Evolutionary conservation across 2,113 vertebrate genomes (phyloP).

Genomic region (Dicrurus megarhynchus): DNA sequence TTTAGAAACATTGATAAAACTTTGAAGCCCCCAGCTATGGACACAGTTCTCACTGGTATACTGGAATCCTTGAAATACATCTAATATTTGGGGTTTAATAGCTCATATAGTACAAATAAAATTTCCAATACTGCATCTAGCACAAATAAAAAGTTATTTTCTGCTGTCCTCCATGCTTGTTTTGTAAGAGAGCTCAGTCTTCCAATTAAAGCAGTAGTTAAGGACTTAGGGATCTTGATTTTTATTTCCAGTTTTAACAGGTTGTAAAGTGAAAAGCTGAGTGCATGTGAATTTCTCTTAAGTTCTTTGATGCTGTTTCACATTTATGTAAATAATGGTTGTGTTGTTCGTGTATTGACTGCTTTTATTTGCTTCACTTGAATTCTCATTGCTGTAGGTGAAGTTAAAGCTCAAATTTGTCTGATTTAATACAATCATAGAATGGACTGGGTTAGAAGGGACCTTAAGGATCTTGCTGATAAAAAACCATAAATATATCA

Average conservation of each 20-base stretch:
- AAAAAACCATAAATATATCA: not conserved
- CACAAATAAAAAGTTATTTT: not conserved
- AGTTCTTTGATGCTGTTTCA: not conserved
- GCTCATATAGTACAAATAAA: not conserved
- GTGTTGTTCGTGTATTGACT: not conserved
- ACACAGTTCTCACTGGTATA: not conserved
- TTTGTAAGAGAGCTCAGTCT: not conserved
- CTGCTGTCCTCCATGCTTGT: rapidly evolving
- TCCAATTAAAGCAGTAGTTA: not conserved
- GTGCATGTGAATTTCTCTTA: not conserved
- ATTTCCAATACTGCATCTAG: not conserved
- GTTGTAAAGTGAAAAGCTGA: not conserved
- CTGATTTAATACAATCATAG: not conserved
- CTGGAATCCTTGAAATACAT: not conserved
- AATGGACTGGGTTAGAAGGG: not conserved
- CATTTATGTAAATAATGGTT: not conserved
- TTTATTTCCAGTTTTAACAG: not conserved
- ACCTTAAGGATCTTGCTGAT: not conserved
- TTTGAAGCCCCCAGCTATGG: not conserved
- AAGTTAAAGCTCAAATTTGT: not conserved
- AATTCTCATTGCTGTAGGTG: not conserved
- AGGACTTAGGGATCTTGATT: not conserved
- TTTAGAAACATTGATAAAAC: not conserved
- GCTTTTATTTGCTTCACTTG: not conserved
- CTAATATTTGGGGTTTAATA: not conserved